Percentiles rank a stretch among this genome's conserved stretches.
Conservation (phyloP, 1,140 invertebrate genomes). For the Drosophila mojavensis region DNA sequence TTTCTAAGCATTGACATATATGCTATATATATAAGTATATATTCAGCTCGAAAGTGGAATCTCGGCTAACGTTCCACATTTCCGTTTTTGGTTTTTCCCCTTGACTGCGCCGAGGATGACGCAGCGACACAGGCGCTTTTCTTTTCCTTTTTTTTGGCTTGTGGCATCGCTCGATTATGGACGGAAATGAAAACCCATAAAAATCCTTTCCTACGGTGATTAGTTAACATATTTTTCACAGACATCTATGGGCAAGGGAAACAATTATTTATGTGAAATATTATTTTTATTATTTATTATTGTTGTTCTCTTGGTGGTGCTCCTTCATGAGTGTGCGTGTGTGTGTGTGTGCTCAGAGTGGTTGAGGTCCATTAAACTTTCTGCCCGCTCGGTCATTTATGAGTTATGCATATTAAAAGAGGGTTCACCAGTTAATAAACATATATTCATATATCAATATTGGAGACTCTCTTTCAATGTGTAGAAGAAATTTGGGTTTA, state of each 20-base stretch:
- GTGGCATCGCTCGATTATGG: constrained; percentile 75
- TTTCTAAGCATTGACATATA: constrained; percentile 67
- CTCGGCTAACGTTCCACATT: constrained; percentile 74
- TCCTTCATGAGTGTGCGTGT: constrained; percentile 14
- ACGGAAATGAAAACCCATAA: constrained; percentile 84
- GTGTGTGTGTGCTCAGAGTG: constrained; percentile 37
- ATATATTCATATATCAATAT: constrained; percentile 5
- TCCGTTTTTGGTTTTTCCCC: constrained; percentile 82
- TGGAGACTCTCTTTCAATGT: background rate
- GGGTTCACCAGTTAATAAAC: constrained; percentile 42
- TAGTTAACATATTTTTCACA: constrained; percentile 82
- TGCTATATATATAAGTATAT: too few relatives aligned
- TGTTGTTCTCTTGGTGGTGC: constrained; percentile 41
- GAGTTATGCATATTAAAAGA: constrained; percentile 70
- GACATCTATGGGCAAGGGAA: constrained; percentile 56
- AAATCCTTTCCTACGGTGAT: constrained; percentile 84
- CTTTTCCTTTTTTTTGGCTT: constrained; percentile 14
- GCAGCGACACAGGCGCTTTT: background rate
- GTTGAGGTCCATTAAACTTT: constrained; percentile 73
- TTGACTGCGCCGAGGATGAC: constrained; percentile 56
- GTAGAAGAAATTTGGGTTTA: background rate
- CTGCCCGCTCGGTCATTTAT: constrained; percentile 54
- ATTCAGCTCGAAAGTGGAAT: constrained; percentile 60
- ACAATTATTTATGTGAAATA: constrained; percentile 83
- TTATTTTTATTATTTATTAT: constrained; percentile 83